Conservation (phyloP, 2,888 invertebrate genomes). For the Macaria liturata region DNA sequence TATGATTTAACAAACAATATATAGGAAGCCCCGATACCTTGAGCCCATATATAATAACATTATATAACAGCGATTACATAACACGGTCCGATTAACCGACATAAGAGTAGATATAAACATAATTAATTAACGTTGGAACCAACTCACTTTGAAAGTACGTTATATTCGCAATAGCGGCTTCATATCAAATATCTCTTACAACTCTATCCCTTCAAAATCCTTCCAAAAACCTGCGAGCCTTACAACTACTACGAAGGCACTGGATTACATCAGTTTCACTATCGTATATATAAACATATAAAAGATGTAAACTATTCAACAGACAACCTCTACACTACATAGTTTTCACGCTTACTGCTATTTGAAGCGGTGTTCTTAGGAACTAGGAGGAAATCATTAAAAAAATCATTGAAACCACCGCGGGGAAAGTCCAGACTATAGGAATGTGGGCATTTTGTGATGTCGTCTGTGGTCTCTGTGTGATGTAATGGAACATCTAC, state of each 20-base stretch:
- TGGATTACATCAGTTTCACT: slow-evolving; percentile 36
- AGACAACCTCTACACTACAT: slow-evolving; percentile 31
- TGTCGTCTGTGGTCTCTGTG: slow-evolving; percentile 15
- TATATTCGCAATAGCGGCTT: slow-evolving; percentile 21
- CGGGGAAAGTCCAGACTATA: slow-evolving; percentile 6
- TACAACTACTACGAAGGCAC: slow-evolving; percentile 50
- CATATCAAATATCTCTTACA: slow-evolving; percentile 39
- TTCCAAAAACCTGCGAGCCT: slow-evolving; percentile 49
- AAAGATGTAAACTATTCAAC: slow-evolving; percentile 35
- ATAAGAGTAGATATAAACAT: slow-evolving; percentile 2
- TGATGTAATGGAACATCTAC: neutral
- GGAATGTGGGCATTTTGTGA: slow-evolving; percentile 12
- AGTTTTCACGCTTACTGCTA: slow-evolving; percentile 14
- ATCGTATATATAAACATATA: slow-evolving; percentile 39
- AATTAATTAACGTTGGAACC: slow-evolving; percentile 1
- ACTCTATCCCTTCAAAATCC: slow-evolving; percentile 47
- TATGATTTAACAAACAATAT: slow-evolving; percentile 44
- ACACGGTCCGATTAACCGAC: slow-evolving; percentile 1
- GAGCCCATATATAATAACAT: slow-evolving; percentile 7
- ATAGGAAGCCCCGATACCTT: slow-evolving; percentile 40
- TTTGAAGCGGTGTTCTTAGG: slow-evolving; percentile 35
- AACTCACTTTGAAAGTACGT: slow-evolving; percentile 1
- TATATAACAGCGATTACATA: slow-evolving; percentile 1
- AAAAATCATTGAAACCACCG: slow-evolving; percentile 9
- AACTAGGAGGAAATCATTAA: slow-evolving; percentile 42